Evolutionary conservation across 2,888 invertebrate species (phyloP).

Genomic region (Podabrus alpinus): DNA sequence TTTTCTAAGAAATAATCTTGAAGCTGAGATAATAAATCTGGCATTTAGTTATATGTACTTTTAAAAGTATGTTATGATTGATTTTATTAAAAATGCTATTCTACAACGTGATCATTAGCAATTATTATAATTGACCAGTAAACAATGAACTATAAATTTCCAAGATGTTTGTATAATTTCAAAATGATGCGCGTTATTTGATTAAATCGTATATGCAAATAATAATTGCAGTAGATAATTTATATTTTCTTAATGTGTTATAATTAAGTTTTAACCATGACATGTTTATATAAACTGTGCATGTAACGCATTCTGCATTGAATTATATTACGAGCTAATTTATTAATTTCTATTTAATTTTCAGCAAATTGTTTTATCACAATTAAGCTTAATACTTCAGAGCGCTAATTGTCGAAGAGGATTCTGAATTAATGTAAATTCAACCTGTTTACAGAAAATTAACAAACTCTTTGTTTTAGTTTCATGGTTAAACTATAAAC

Average conservation of each 20-base stretch:
- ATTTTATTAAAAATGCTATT: neutral
- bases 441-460: neutral
- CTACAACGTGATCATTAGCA: neutral
- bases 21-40: neutral
- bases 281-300: neutral
- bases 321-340: neutral
- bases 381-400: neutral
- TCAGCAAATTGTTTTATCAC: neutral
- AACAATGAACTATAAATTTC: neutral
- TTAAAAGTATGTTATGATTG: neutral
- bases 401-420: neutral
- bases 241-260: neutral
- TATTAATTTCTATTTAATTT: neutral
- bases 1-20: neutral
- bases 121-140: neutral
- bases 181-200: neutral
- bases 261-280: neutral
- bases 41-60: neutral
- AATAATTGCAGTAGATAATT: neutral
- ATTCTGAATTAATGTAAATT: neutral
- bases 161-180: neutral
- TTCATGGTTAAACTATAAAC: neutral
- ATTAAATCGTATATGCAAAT: neutral
- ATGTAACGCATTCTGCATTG: neutral
- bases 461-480: neutral